Evolutionary conservation across 2,797 vertebrate species (phyloP), one percentile per base, ranked within the genome.

Genomic region (Hipposideros larvatus): DNA sequence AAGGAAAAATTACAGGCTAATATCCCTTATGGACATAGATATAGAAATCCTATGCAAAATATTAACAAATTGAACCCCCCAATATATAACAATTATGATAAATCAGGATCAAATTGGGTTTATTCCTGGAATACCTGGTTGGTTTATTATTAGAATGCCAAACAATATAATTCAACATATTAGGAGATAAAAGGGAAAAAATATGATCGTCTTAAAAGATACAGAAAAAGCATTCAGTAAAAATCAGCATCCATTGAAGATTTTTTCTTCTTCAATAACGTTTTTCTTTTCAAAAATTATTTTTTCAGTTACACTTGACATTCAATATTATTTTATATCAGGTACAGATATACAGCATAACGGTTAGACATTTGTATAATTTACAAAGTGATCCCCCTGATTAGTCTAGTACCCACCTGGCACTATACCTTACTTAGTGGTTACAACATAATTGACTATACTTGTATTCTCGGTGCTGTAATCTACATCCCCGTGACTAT

Each of bases 131-230:
- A 87, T 37, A 15, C 1, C n/a, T 92, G 21, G 7, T 87, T 91
- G 26, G 21, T 87, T 87, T 82, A 74, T 37, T 66, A 80, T 46
- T 95, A 87, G 14, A 91, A 95, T 75, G 57, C 14, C 37, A 95
- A 86, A 66, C 14, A 87, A 41, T 91, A 18, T 48, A 66, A 57
- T 86, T 95, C 59, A 82, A 19, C 41, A 68, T 66, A 24, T 80
- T 66, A 74, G 41, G 48, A 93, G n/a, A 59, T 63, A 51, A 83
- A 68, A 51, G 18, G 31, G 26, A 46, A 57, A 83, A 48, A 34
- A 9, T 41, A 24, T 82, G 55, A 74, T 89, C 18, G 6, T 57
- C 37, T 89, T 94, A 65, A 80, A 28, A 82, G 46, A 73, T 43
- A 88, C 24, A 48, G 46, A 46, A 66, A 88, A 83, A 37, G 66